phyloP scores from a whole-genome alignment of 2,888 invertebrate genomes.

The Drosophila mettleri region DNA sequence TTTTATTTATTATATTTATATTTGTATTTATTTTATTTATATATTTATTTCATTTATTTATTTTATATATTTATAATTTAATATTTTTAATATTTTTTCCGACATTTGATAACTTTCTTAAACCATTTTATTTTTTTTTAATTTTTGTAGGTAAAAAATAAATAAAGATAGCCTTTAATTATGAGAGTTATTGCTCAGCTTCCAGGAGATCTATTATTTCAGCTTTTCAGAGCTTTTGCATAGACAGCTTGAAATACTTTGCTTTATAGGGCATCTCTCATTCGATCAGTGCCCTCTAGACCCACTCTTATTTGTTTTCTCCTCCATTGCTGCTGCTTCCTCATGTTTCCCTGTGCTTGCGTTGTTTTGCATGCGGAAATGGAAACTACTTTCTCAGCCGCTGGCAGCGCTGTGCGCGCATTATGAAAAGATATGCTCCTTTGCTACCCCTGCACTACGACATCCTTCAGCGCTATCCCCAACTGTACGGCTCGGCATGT shows the following conservation, averaged over 20 bases:
- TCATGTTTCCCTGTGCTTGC: background rate
- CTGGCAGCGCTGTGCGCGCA: constrained; percentile 34
- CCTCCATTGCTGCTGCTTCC: constrained; percentile 3
- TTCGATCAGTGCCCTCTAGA: background rate
- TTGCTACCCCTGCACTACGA: background rate
- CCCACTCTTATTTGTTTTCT: constrained; percentile 10
- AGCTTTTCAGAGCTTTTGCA: no score
- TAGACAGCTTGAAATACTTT: background rate
- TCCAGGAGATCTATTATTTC: background rate
- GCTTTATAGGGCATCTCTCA: background rate
- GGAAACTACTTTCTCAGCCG: constrained; percentile 72
- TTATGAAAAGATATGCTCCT: constrained; percentile 58
- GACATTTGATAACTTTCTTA: no score
- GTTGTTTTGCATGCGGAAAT: constrained; percentile 57
- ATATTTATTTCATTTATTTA: no score
- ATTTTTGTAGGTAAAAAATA: no score
- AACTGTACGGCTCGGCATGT: constrained; percentile 2
- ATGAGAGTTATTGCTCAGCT: background rate
- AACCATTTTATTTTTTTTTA: no score
- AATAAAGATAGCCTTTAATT: no score
- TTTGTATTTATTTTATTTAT: no score
- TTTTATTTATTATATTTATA: no score
- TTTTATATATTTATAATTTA: no score
- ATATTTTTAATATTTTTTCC: no score
- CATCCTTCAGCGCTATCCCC: background rate